Conservation (phyloP, 2,888 invertebrate species). For the Rhogogaster chlorosoma region DNA sequence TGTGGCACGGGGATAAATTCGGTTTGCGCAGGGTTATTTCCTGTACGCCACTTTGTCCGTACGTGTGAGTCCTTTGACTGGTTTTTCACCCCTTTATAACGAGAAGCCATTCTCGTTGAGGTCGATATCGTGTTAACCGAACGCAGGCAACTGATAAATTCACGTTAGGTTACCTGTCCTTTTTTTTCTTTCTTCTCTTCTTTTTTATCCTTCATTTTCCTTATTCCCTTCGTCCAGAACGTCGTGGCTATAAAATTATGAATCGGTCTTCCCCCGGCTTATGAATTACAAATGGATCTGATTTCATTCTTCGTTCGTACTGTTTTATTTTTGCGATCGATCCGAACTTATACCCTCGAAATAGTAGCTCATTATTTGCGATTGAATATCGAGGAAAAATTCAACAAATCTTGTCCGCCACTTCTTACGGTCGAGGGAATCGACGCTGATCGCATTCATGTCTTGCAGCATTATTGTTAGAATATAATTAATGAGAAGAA, state of each 20-base stretch:
- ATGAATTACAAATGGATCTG: neutral
- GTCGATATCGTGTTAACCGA: constrained; percentile 23
- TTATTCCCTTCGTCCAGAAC: neutral
- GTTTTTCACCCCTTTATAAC: constrained; percentile 41
- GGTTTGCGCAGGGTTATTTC: neutral
- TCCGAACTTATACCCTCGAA: neutral
- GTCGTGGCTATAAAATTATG: neutral
- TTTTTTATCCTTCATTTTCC: neutral
- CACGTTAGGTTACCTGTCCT: neutral
- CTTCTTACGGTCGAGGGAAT: neutral
- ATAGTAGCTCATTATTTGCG: neutral
- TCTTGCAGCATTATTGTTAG: neutral
- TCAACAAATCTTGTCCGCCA: neutral
- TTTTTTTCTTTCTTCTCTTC: neutral
- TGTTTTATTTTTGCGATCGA: neutral
- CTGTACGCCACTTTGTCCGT: constrained; percentile 12
- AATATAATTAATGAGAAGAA: neutral
- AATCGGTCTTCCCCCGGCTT: neutral
- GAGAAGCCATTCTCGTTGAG: constrained; percentile 24
- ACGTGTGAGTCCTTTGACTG: constrained; percentile 32
- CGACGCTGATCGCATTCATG: neutral
- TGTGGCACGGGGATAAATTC: constrained; percentile 28
- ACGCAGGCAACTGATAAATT: constrained; percentile 41
- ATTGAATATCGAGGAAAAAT: neutral
- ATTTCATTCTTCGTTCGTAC: neutral